Base-by-base conservation (phyloP, 2,888 invertebrate genomes). In the Acholoe squamosa region DNA sequence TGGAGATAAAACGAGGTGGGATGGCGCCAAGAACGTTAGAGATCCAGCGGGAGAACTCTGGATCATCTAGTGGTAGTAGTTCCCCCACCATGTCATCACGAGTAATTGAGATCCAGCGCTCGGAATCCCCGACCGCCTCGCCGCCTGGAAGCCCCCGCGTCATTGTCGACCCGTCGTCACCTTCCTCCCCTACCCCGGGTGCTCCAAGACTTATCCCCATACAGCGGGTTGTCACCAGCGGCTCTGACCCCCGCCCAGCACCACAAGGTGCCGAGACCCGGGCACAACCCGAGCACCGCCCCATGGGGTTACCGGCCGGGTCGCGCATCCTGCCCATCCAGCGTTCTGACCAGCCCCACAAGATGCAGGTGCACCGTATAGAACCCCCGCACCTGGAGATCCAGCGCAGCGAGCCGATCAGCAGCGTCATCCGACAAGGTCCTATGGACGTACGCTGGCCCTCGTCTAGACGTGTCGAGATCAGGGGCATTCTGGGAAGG, bases 361-460 rank as follows among this genome's bases (percentile, higher is more conserved):
- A 12, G 25, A 86, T 86, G 86, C 54, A 52, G n/a, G 33, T 86
- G 10, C 86, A 86, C 86, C 52, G 54, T 1, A 86, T 86, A 5
- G 54, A 86, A 22, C 86, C 86, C n/a, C 86, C 86, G 14, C 86
- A 86, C 86, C 54, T 86, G 28, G 54, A 86, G 86, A 86, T 86
- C n/a, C 52, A 86, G 31, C 52, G 54, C 54, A 52, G 33, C 56
- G 86, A 86, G 54, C 7, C 84, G n/a, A 5, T 43, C 19, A 19
- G n/a, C 34, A 25, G 54, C 14, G 54, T 54, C 54, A 52, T 86
- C 52, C 86, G 86, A 0, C 86, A 86, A 54, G 86, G 86, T 0
- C 86, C 86, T 10, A 86, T 86, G 86, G 86, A 86, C 86, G 54
- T 86, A 28, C 86, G 86, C n/a, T 86, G 86, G 86, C 86, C 86